Evolutionary conservation across 2,888 invertebrate genomes (phyloP), one percentile per base, ranked within the genome.

Genomic region (Andrena chrysosceles): DNA sequence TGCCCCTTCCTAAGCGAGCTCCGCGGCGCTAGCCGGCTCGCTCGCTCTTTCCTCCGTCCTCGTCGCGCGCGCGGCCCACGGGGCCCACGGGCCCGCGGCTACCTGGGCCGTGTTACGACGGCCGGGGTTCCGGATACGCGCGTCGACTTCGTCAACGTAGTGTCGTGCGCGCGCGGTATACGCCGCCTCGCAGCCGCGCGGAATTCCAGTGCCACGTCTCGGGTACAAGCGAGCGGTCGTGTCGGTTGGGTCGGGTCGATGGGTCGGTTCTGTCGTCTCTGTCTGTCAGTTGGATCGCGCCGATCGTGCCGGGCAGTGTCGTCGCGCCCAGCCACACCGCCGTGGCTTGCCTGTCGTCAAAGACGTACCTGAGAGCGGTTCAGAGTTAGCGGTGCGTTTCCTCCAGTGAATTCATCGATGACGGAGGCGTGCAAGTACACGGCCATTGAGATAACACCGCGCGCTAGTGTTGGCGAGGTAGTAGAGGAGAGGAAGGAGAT

Each of bases 151-250:
- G 81, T 83, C 84, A 76, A 77, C 79, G 74, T 74, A 69, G 78
- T 78, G 84, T 68, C 82, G 85, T 77, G 72, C 74, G 67, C 54
- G 68, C 54, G 54, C 49, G 29, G 26, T 80, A 69, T 71, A 63
- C 64, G 74, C 72, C 64, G 74, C 72, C 72, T 64, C 78, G 63
- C 72, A 35, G 71, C 60, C 63, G 56, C 56, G 71, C 63, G 66
- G 77, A 85, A 87, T 86, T 83, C 67, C 83, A 86, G 86, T 86
- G 86, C 86, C 86, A 86, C 86, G 86, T 86, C 78, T 84, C 77
- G 82, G 62, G 69, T 74, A 56, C 67, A 66, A 42, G 59, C 79
- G 73, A 66, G 23, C 31, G 49, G 64, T 35, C 8, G 56, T 79
- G 62, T 71, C 54, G 60, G 7, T 42, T 13, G 73, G 66, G 35